Evolutionary conservation across 2,113 vertebrate genomes (phyloP), one percentile per base, ranked within the genome.

Genomic region (Phalacrocorax aristotelis): DNA sequence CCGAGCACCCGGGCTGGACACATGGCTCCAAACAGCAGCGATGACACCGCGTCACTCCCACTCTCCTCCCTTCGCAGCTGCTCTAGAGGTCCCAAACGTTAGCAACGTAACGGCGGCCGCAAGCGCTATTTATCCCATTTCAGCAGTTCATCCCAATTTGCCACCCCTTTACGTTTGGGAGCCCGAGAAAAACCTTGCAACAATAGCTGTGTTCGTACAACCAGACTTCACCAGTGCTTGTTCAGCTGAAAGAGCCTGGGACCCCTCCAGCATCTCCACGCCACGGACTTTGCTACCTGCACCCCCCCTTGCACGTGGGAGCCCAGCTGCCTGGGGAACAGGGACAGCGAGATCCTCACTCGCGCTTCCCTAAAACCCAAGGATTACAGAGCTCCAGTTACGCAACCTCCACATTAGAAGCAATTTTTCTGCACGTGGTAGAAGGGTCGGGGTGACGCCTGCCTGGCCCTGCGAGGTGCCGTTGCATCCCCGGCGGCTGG

Each of bases 101-200:
- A 32, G 21, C 32, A 12, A 11, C 4, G 3, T 15, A 65, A 13
- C 4, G 1, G 34, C 11, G 2, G 60, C 27, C 10, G 2, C 60
- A 18, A 65, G 52, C 1, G 3, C 22, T 38, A 7, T 48, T 34
- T 66, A 57, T 26, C 36, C 51, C 87, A 18, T 72, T 26, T 38
- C 38, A 74, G 51, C 4, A 1, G 11, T 68, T 70, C 38, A 36
- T 57, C 74, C 72, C 57, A 14, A 8, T 52, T 79, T 65, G 49
- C 58, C 44, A 44, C 32, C 27, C 38, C 22, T 18, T 34, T 30
- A 18, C 1, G 0, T 30, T 9, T 26, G 20, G 80, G n/a, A 77
- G 36, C 51, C 44, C 27, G 22, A n/a, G 27, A 19, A 74, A 86
- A 86, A 60, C 61, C 46, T 51, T 15, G 23, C 27, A 25, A 6